Base-by-base conservation (phyloP, 2,797 vertebrate species). In the Sciaenops ocellatus region DNA sequence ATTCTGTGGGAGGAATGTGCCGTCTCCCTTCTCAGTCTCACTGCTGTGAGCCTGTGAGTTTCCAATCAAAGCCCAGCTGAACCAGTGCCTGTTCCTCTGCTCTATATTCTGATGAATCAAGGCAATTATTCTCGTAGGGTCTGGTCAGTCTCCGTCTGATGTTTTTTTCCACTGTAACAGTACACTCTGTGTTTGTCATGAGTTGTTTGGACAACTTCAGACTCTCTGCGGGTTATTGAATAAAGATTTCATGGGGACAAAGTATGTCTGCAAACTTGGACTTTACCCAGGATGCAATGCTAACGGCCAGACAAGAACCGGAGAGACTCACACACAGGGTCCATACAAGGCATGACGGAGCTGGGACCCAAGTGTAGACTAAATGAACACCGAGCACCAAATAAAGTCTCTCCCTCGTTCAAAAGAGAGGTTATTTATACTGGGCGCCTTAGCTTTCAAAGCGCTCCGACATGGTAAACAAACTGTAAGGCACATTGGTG, bases 11-110 rank as follows among this genome's bases (percentile, higher is more conserved):
- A 85, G 57, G 70, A 85, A 60, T 47, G 28, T 20, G 61, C 47
- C 12, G 60, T 70, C 42, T 77, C 74, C 54, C 48, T 69, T 75
- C 61, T 78, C 78, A 26, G 73, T 72, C 77, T 74, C 59, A 34
- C 86, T 84, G 69, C 44, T 65, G 62, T 44, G 64, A 67, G 71
- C 79, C 64, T 50, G 82, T 44, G 52, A 82, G 61, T 67, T 72
- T 81, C 54, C 82, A 77, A 86, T 85, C 77, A 66, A 78, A 71
- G 67, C 76, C 63, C 67, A 22, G 38, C 76, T 84, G 54, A 88
- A 80, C 57, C 79, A 56, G 18, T 18, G 68, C 68, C 44, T 46
- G 24, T 18, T 80, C 71, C 51, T 42, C 67, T 54, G 66, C 22
- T 82, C 73, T 57, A 26, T 22, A 64, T 56, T 77, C 65, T 73